Conservation (phyloP, 1,140 invertebrate genomes). For the Drosophila athabasca region DNA sequence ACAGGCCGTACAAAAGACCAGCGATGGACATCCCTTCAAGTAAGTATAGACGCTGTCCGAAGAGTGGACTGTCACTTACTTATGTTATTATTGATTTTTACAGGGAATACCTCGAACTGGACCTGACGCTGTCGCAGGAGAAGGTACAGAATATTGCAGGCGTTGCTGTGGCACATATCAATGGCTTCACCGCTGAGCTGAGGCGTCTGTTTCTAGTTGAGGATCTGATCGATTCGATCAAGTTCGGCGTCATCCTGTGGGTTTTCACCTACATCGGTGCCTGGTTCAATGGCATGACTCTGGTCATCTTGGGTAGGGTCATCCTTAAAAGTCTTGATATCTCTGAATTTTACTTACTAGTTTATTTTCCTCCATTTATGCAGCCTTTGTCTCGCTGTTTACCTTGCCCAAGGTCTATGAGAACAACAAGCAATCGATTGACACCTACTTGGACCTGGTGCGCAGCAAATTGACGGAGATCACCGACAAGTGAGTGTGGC, state of each 20-base stretch:
- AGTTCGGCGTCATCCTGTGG: slow-evolving; percentile 97
- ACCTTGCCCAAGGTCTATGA: slow-evolving; percentile 98
- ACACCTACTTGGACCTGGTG: slow-evolving; percentile 95
- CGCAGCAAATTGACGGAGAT: slow-evolving; percentile 95
- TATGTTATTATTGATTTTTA: slow-evolving; percentile 64
- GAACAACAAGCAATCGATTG: slow-evolving; percentile 98
- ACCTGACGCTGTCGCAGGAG: slow-evolving; percentile 93
- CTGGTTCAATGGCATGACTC: slow-evolving; percentile 99
- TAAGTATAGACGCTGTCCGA: slow-evolving; percentile 84
- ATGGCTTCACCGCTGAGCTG: slow-evolving; percentile 91
- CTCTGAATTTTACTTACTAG: neutral
- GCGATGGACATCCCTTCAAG: slow-evolving; percentile 99
- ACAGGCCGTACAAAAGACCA: slow-evolving; percentile 98
- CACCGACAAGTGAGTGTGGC: slow-evolving; percentile 90
- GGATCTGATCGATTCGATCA: slow-evolving; percentile 97
- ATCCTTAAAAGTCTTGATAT: slow-evolving; percentile 64
- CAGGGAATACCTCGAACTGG: slow-evolving; percentile 94
- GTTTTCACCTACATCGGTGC: slow-evolving; percentile 97
- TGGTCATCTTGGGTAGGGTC: slow-evolving; percentile 93
- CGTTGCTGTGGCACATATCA: slow-evolving; percentile 92
- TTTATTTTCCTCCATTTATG: slow-evolving; percentile 80
- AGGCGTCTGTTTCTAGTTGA: slow-evolving; percentile 97
- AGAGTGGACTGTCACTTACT: neutral
- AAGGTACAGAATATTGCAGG: slow-evolving; percentile 94
- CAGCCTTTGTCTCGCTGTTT: slow-evolving; percentile 96